A percentile compares a stretch with the other conserved stretches of the same genome.
Evolutionary conservation across 2,888 invertebrate genomes (phyloP).

Genomic region (Aleiodes alternator): DNA sequence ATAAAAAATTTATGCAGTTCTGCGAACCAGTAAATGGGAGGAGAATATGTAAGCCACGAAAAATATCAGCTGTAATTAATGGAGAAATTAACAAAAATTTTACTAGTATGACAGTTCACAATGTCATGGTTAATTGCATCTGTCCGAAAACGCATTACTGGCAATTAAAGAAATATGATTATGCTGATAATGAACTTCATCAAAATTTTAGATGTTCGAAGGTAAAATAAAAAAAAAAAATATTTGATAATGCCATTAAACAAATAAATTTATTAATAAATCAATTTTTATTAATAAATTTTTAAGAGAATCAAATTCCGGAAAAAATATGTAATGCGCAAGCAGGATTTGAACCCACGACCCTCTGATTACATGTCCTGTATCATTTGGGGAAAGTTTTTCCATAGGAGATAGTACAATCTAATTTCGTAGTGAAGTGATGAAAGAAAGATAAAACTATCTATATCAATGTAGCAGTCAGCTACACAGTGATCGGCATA

Average conservation of each 20-base stretch:
- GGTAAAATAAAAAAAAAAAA: slow-evolving; percentile 56
- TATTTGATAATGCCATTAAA: no score
- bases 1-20: slow-evolving; percentile 74
- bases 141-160: slow-evolving; percentile 78
- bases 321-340: no score
- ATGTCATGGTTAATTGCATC: slow-evolving; percentile 76
- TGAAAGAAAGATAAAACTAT: no score
- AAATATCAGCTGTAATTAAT: slow-evolving; percentile 74
- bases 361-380: no score
- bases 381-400: background rate
- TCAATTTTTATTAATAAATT: no score
- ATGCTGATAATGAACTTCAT: slow-evolving; percentile 65
- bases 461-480: no score
- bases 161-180: slow-evolving; percentile 72
- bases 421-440: no score
- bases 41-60: slow-evolving; percentile 73
- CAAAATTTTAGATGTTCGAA: slow-evolving; percentile 76
- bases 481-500: no score
- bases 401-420: no score
- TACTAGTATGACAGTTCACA: slow-evolving; percentile 73
- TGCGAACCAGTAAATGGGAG: slow-evolving; percentile 75
- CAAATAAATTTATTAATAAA: no score
- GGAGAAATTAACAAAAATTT: slow-evolving; percentile 75
- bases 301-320: no score
- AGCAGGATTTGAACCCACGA: no score